phyloP scores from a whole-genome alignment of 2,113 vertebrate genomes.

The Psephotus haematonotus region DNA sequence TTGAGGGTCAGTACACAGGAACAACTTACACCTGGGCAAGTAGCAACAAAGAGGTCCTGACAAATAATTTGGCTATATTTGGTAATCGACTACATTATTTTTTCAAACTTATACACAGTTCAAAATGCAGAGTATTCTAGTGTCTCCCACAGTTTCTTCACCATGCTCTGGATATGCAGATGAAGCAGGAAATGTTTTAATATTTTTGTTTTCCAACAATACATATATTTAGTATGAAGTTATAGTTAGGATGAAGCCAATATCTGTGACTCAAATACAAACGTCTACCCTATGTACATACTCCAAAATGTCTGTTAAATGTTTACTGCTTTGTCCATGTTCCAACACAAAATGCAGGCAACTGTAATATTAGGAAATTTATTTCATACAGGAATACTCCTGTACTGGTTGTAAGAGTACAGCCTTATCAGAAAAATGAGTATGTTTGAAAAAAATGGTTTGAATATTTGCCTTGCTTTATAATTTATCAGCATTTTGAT shows the following conservation, averaged over 20 bases:
- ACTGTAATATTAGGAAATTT: background rate
- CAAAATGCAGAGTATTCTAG: background rate
- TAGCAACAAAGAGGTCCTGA: background rate
- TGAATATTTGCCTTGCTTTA: background rate
- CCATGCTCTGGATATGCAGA: background rate
- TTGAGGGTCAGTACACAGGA: background rate
- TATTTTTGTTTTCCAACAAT: background rate
- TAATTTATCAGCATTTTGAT: conserved; percentile 17
- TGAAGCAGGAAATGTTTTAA: background rate
- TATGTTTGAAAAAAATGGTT: background rate
- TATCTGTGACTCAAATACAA: background rate
- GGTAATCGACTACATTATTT: background rate
- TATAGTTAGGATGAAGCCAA: background rate
- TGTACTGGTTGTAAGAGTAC: background rate
- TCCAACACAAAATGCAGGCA: background rate
- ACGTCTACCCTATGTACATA: background rate
- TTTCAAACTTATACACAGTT: background rate
- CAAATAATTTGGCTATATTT: background rate
- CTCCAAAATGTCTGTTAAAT: background rate
- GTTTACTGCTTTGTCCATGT: background rate
- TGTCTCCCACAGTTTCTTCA: background rate
- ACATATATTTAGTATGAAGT: background rate
- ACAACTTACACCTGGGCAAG: background rate
- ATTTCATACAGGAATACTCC: background rate
- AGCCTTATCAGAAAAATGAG: background rate